Evolutionary conservation across 2,888 invertebrate genomes (phyloP).

Genomic region (Candidula unifasciata): DNA sequence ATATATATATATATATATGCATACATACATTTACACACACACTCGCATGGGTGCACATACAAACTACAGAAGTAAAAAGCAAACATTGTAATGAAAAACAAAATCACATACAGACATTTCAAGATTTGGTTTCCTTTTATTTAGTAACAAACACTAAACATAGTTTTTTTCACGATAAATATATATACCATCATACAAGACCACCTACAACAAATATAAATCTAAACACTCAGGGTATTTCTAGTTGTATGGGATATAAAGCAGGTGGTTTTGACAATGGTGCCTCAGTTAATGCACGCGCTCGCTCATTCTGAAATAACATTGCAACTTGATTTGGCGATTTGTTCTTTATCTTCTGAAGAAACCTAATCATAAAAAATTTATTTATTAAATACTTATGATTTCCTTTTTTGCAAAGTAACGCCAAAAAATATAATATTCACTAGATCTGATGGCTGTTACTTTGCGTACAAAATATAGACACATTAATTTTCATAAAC

Average conservation of each 20-base stretch:
- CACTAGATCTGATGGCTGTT: too few species aligned
- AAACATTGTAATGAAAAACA: neutral
- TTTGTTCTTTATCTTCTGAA: constrained; percentile 1
- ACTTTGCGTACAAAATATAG: too few species aligned
- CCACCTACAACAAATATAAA: neutral
- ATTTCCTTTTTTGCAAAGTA: too few species aligned
- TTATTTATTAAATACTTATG: too few species aligned
- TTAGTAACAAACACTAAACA: neutral
- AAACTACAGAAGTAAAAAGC: too few species aligned
- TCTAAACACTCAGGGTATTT: neutral
- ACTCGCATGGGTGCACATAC: too few species aligned
- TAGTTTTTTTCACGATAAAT: neutral
- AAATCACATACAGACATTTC: neutral
- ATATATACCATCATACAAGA: neutral
- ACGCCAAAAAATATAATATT: too few species aligned
- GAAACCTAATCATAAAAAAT: neutral
- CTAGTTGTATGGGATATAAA: neutral
- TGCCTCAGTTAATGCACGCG: neutral
- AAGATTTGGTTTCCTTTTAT: neutral
- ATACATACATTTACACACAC: too few species aligned
- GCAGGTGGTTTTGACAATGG: neutral
- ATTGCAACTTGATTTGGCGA: neutral
- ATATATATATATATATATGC: too few species aligned
- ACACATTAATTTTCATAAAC: too few species aligned
- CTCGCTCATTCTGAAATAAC: neutral